Base-by-base conservation (phyloP, 2,797 vertebrate genomes). In the Micromesistius poutassou region DNA sequence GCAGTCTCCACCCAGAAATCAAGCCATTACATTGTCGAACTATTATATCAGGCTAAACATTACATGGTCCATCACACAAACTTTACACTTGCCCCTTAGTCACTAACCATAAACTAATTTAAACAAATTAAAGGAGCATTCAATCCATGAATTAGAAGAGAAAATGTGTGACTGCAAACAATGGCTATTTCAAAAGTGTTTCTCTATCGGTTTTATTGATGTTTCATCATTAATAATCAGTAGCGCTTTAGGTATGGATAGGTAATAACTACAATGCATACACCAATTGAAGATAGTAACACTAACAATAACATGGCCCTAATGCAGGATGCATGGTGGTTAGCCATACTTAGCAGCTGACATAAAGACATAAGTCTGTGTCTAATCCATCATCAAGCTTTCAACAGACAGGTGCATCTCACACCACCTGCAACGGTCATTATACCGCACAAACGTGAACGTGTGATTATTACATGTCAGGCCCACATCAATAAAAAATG, bases 401-500 rank as follows among this genome's bases (percentile, higher is more conserved):
- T 22, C n/a, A 8, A 68, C 9, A 68, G 62, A 68, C 62, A 68
- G 62, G 62, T 68, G 62, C 10, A 28, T 28, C 62, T 68, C n/a
- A 68, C 25, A 13, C 62, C 9, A 25, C 55, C 55, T 25, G 55
- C 19, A 25, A 62, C 22, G 22, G 5, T n/a, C 55, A 25, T 62
- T 28, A 68, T 12, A 68, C n/a, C 3, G 10, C 35, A 25, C 31
- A 19, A 76, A 10, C 16, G 10, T 30, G 73, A 7, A 33, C 40
- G 28, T 38, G 33, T 68, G 19, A 30, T 40, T 40, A 25, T 55
- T 16, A 74, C 36, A 79, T 31, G 55, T 74, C 40, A 40, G 25
- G 35, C 35, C 75, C 40, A 40, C 35, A 30, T 70, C 75, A 71
- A 40, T n/a, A 77, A 72, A 70, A 46, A 13, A 50, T 78, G 16